Evolutionary conservation across 2,113 vertebrate genomes (phyloP), one percentile per base, ranked within the genome.

Genomic region (Loxodonta africana): DNA sequence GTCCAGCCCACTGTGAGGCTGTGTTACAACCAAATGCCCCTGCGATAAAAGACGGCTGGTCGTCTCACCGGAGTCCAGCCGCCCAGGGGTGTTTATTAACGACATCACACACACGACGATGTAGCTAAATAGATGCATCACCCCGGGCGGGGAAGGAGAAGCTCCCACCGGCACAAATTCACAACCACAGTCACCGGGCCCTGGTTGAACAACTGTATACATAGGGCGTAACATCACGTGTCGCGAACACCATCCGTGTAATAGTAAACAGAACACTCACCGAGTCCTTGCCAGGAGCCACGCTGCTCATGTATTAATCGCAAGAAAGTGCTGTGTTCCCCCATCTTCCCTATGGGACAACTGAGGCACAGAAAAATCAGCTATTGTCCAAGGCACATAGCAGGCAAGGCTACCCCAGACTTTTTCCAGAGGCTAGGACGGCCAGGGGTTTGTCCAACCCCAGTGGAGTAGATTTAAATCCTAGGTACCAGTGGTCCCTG

Each of bases 161-260:
- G 20, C 30, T 37, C 33, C 57, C 7, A 17, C 17, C 14, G 25
- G 33, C 85, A 71, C 71, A 28, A 1, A 84, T 9, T 7, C 26
- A 63, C 6, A 1, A 2, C 11, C 53, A 20, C 0, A 0, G 73
- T 11, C 82, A 4, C 53, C 0, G 14, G 51, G 41, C 9, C 60
- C 82, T 8, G 21, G 1, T 0, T 25, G n/a, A 2, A 12, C 48
- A 0, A 0, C 65, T 6, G 17, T 3, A 1, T 25, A 0, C 74
- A 6, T 0, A n/a, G 30, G 1, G 14, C 1, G 30, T 37, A 21
- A 0, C 3, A 0, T 1, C 25, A 11, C 0, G 0, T 46, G 65
- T 37, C 53, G 2, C 63, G 1, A 23, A 37, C 11, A 2, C 53
- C 2, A 3, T 7, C 26, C 41, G 23, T 0, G 4, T 17, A 2